Evolutionary conservation across 2,797 vertebrate species (phyloP), one percentile per base, ranked within the genome.

Genomic region (Smutsia gigantea): DNA sequence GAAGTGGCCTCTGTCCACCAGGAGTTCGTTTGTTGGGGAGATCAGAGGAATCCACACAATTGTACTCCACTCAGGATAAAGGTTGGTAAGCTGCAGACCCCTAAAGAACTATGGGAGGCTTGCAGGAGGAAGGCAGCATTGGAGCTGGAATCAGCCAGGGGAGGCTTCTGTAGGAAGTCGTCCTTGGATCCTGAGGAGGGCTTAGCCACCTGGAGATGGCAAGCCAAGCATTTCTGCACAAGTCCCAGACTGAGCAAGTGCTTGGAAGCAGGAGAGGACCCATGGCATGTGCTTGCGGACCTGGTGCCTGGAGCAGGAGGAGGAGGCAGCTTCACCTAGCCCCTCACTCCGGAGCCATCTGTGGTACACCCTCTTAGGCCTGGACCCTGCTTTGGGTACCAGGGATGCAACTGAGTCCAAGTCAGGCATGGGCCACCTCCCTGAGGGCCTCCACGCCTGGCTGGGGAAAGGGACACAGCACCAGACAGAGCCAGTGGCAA

Each of bases 1-100:
- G 53, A 77, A 0, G 0, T 0, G 10, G n/a, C n/a, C 75, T 63
- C 27, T 0, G 0, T 42, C 64, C 19, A 68, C 34, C 0, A 0
- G 15, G 37, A 77, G 39, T 27, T 51, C 31, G 55, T 29, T 42
- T 55, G 5, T 17, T 0, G 15, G 18, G 39, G 23, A 69, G 59
- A 14, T 34, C 23, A 5, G 90, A 59, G 83, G 59, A 31, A 11
- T 9, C 66, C 37, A 18, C 49, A 27, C 9, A 1, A 18, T 11
- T 63, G 9, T 3, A 11, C 1, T 4, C 34, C n/a, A 57, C 31
- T n/a, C n/a, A 7, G 7, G 39, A 7, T 10, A 25, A 61, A 75
- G 19, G 29, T 51, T 4, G 8, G 25, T 19, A 25, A 74, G 7
- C 7, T 1, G n/a, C 17, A 87, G 85, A n/a, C 63, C 49, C 34